These are phyloP conservation scores for Apodemia mormo DNA, from an alignment of 2,888 invertebrate species.

Conservation along the genomic window DNA sequence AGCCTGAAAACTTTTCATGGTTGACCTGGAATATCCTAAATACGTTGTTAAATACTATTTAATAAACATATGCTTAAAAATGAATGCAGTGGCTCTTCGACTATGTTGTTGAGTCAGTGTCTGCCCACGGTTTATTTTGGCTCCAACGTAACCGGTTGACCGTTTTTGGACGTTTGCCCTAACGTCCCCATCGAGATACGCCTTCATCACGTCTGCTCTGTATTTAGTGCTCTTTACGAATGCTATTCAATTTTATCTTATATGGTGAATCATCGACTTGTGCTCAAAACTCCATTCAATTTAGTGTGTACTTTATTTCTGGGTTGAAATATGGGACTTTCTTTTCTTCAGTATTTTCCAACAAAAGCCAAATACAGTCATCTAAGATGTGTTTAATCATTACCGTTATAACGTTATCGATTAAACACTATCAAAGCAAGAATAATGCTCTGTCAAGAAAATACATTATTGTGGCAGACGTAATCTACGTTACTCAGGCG, in stretches of 20 bases:
- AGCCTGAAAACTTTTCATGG: too few relatives aligned
- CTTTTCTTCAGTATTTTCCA: neutral
- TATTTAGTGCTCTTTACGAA: conserved; percentile 7
- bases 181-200: conserved; percentile 13
- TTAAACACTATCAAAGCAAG: too few relatives aligned
- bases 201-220: conserved; percentile 13
- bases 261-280: neutral
- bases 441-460: too few relatives aligned
- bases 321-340: neutral
- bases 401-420: too few relatives aligned
- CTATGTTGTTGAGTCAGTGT: conserved; percentile 24
- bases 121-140: conserved; percentile 28
- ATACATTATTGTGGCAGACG: too few relatives aligned
- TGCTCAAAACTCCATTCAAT: neutral
- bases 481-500: too few relatives aligned
- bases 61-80: too few relatives aligned
- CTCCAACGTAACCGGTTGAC: conserved; percentile 24
- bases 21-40: too few relatives aligned
- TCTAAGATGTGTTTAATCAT: too few relatives aligned
- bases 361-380: neutral
- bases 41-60: too few relatives aligned
- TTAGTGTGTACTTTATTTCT: neutral
- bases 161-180: conserved; percentile 27
- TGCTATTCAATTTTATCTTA: conserved; percentile 6
- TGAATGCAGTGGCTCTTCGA: neutral